These are phyloP conservation scores for Neolamprologus toae DNA, from an alignment of 2,113 vertebrate genomes.

Conservation along the genomic window DNA sequence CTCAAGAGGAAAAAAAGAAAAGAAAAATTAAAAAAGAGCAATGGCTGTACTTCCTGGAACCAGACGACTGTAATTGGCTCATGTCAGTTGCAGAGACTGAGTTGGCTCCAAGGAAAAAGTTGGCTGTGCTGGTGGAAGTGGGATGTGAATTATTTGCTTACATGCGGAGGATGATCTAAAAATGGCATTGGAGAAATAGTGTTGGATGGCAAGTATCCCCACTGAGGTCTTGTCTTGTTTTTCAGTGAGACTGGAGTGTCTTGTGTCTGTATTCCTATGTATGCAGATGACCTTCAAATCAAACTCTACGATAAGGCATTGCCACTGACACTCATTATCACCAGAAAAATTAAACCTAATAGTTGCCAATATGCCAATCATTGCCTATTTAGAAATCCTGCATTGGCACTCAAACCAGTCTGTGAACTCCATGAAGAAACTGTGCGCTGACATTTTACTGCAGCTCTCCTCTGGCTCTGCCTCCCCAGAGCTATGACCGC, in stretches of 20 bases:
- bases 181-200: not conserved
- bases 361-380: not conserved
- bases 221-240: not conserved
- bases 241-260: not conserved
- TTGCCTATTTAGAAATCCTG: not conserved
- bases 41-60: not conserved
- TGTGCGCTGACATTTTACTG: conserved; percentile 24
- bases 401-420: not conserved
- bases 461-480: not conserved
- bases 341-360: not conserved
- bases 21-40: not conserved
- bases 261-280: not conserved
- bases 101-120: not conserved
- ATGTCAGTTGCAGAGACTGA: not conserved
- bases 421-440: not conserved
- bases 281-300: not conserved
- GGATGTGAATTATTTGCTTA: conserved; percentile 1
- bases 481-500: not conserved
- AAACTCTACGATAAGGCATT: not conserved
- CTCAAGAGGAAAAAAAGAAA: not conserved
- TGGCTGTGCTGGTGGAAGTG: conserved; percentile 12
- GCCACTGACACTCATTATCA: not conserved
- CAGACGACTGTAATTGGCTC: conserved; percentile 17
- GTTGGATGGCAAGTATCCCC: not conserved
- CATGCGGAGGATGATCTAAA: conserved; percentile 36